These are phyloP conservation scores for Alethe diademata DNA, from an alignment of 2,113 vertebrate species.

Conservation along the genomic window DNA sequence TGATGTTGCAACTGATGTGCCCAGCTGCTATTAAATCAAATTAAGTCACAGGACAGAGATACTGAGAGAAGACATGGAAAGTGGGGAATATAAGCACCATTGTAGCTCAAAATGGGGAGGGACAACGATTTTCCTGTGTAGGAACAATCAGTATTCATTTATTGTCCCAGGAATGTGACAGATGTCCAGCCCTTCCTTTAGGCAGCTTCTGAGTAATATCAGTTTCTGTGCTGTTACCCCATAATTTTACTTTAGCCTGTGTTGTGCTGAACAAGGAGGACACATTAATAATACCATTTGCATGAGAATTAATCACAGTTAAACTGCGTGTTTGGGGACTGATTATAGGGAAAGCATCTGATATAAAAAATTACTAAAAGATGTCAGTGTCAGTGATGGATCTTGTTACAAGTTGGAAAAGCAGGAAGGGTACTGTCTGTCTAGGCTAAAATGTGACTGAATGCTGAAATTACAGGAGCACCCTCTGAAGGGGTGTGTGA, in stretches of 20 bases:
- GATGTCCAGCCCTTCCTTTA: conserved; percentile 11
- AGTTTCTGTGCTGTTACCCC: conserved; percentile 38
- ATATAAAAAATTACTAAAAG: background rate
- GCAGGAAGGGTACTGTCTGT: background rate
- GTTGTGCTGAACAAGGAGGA: background rate
- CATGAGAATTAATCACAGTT: background rate
- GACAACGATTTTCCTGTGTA: background rate
- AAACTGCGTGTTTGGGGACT: background rate
- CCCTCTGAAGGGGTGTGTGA: background rate
- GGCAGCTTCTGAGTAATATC: conserved; percentile 31
- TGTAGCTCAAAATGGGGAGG: background rate
- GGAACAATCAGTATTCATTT: background rate
- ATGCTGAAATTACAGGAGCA: background rate
- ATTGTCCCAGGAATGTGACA: background rate
- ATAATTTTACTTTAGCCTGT: conserved; percentile 20
- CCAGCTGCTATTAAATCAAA: background rate
- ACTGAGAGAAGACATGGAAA: background rate
- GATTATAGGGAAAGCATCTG: conserved; percentile 21
- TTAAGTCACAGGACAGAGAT: background rate
- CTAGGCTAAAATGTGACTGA: background rate
- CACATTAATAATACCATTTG: background rate
- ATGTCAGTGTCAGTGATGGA: background rate
- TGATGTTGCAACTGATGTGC: background rate
- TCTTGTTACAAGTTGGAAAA: background rate
- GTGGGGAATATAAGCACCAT: background rate